Base-by-base conservation (phyloP, 2,888 invertebrate species). In the Phortica magna region DNA sequence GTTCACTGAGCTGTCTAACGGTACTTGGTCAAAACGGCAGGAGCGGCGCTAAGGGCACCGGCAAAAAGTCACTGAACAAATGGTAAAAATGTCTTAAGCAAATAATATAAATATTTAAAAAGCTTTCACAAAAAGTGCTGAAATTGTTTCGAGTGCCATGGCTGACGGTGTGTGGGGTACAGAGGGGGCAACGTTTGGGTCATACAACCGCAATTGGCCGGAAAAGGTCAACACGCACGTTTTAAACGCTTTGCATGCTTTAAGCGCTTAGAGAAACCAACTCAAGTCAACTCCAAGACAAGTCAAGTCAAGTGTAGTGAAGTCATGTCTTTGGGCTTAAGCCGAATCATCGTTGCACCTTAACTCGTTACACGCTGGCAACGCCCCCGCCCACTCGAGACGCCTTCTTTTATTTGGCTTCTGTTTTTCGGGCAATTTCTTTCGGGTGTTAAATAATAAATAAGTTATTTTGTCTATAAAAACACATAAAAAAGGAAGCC, bases 401-500 rank as follows among this genome's bases (percentile, higher is more conserved):
- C 48, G 14, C 48, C 48, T 48, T 6, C 0, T 48, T 48, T 48
- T 48, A 48, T 48, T 48, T 48, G 48, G 10, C 48, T 48, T 48
- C 31, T 31, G 31, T 31, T 48, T 48, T 48, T 14, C 48, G 48
- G 48, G 48, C 48, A 48, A 14, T 55, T 71, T 14, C 22, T 55
- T 71, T 14, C 22, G 53, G 31, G 14, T 71, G 22, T 71, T 71
- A 71, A 71, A 71, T 71, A 71, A 55, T 71, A 71, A 71, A 71
- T 71, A 71, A 55, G 55, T 53, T 71, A 22, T 48, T 70, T 22
- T 65, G 65, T 39, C 41, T 65, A 65, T 67, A 67, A 68, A 19
- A 43, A 7, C 6, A 14, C 64, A 64, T 22, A 64, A 64, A 9
- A 7, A 22, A 64, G n/a, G 14, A 55, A 55, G 55, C n/a, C 6